Base-by-base conservation (phyloP, 2,113 vertebrate species). In the Odontesthes bonariensis region DNA sequence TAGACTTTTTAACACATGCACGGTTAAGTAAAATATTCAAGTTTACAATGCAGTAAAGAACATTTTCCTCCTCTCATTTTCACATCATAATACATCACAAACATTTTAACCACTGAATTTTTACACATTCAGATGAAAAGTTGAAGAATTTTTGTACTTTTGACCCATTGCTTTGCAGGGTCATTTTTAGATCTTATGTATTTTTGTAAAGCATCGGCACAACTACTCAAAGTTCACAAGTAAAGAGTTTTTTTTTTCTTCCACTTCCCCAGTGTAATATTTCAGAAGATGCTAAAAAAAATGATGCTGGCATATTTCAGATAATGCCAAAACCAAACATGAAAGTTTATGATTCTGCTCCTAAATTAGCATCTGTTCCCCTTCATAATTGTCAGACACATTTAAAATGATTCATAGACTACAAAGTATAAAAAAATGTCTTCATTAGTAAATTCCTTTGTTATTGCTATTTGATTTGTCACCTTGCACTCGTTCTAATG, bases 301-400 rank as follows among this genome's bases (percentile, higher is more conserved):
- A 31, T 19, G 40, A 54, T 55, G 12, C 53, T 47, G 19, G 31
- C 40, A 69, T 71, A 59, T 70, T 65, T 87, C 22, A 60, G 13
- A 65, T 13, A n/a, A 64, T 23, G 63, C 46, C 51, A 52, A 44
- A 61, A 53, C 20, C 32, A 69, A 76, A 68, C 46, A 79, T 75
- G 61, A 82, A 74, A 51, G 44, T 32, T 75, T 62, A 17, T 56
- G 71, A 61, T 74, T 72, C 56, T 33, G 84, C 73, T 70, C 35
- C 35, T 38, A 81, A 83, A 85, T 69, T 17, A n/a, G 7, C 4
- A 19, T 44, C 5, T 14, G 3, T 16, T 44, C 5, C 6, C 9
- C 40, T 44, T 14, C 12, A 44, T 16, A 44, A 16, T 44, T 44
- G 13, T 16, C 57, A 75, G 67, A 59, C 44, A 20, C 60, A 14